Evolutionary conservation across 2,113 vertebrate genomes (phyloP).

Genomic region (Fregata magnificens): DNA sequence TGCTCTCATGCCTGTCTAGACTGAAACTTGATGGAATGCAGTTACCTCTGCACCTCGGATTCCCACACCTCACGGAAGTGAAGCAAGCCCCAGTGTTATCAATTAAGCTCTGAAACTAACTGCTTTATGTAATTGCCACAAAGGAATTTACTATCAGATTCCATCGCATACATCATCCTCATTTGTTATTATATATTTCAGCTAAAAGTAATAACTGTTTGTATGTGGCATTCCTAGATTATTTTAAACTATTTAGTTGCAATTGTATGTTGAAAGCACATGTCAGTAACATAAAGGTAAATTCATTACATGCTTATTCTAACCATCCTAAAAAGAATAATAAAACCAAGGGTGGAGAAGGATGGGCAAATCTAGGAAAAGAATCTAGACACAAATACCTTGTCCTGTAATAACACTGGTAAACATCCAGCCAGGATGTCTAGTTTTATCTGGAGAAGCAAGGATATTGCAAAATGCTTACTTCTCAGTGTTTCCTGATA

Average conservation of each 20-base stretch:
- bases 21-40: constrained; percentile 36
- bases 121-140: background rate
- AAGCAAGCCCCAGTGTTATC: constrained; percentile 3
- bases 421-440: constrained; percentile 32
- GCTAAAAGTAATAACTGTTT: constrained; percentile 10
- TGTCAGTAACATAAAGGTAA: background rate
- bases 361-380: constrained; percentile 16
- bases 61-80: constrained; percentile 12
- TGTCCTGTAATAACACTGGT: background rate
- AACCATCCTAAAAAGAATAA: background rate
- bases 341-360: background rate
- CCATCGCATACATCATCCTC: background rate
- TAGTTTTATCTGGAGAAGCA: background rate
- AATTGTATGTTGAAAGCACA: background rate
- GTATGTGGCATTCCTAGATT: background rate
- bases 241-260: background rate
- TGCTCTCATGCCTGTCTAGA: constrained; percentile 44
- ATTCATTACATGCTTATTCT: background rate
- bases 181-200: background rate
- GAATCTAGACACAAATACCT: background rate
- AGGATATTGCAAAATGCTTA: background rate
- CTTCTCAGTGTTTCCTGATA: background rate
- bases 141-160: constrained; percentile 37
- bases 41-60: background rate
- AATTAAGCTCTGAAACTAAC: background rate